These are phyloP conservation scores for Fistularia tabacaria DNA, from an alignment of 2,797 vertebrate genomes.

Conservation along the genomic window DNA sequence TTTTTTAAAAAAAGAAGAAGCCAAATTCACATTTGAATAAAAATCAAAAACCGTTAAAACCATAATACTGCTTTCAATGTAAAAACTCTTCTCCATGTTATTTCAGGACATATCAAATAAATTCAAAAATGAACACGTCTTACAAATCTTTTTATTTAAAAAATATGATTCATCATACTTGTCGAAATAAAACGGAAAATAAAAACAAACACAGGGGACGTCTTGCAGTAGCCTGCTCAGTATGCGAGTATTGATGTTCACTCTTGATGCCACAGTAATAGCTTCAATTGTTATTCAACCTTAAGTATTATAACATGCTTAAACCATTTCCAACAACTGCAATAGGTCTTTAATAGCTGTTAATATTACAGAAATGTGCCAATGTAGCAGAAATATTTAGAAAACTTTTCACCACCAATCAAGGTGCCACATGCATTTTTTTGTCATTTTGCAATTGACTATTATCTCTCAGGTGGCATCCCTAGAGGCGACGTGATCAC, in stretches of 20 bases:
- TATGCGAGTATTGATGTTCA: slow-evolving; percentile 11
- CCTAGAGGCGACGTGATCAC: too few relatives aligned
- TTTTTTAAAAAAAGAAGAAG: too few relatives aligned
- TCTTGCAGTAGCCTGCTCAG: slow-evolving; percentile 26
- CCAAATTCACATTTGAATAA: too few relatives aligned
- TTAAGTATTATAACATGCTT: neutral
- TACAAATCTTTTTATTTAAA: slow-evolving; percentile 70
- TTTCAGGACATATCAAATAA: too few relatives aligned
- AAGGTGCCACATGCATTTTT: slow-evolving; percentile 3
- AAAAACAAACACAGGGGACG: slow-evolving; percentile 32
- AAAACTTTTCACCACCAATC: neutral
- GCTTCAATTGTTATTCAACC: neutral
- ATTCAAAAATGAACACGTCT: slow-evolving; percentile 23
- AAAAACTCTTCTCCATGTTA: too few relatives aligned
- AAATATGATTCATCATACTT: slow-evolving; percentile 40
- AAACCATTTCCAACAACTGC: slow-evolving; percentile 4
- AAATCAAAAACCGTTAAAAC: too few relatives aligned
- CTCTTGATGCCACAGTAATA: slow-evolving; percentile 15
- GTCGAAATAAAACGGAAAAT: slow-evolving; percentile 36
- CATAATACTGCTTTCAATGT: too few relatives aligned
- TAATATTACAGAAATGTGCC: neutral
- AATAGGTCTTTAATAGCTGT: slow-evolving; percentile 7
- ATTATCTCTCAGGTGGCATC: too few relatives aligned
- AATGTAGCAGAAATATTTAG: too few relatives aligned
- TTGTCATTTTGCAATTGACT: too few relatives aligned